Evolutionary conservation across 1,140 invertebrate species (phyloP), one percentile per base, ranked within the genome.

Genomic region (Procambarus clarkii): DNA sequence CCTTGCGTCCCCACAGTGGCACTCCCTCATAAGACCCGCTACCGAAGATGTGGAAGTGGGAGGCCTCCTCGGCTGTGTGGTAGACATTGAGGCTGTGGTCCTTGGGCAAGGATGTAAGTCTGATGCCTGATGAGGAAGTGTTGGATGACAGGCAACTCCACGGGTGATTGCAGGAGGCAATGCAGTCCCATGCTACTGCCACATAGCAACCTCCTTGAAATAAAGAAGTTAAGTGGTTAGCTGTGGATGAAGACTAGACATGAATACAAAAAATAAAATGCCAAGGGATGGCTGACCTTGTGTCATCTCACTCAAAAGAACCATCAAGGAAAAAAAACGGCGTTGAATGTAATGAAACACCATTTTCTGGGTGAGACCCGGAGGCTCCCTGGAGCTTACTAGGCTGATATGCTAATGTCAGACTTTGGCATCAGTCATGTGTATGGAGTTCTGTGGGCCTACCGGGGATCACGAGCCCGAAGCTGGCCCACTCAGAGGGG

Each of bases 111-210:
- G 64, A 11, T 18, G 64, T 69, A 18, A 69, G 13, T 13, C 11
- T n/a, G 60, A 45, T 45, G 34, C 15, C 13, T 2, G 48, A 34
- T 9, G 71, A 77, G 18, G 84, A 11, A 44, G 34, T 82, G 60
- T 48, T 88, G 15, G 50, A 18, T 18, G 77, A 44, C 15, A 87
- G 24, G 24, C 86, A 88, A 18, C 50, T 48, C 77, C 54, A 80
- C 2, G 86, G 58, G 24, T 88, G 50, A 3, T 21, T 79, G 44
- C 86, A 88, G 1, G 34, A 50, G 0, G 58, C 86, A 24, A 88
- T 58, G 69, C 86, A 88, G 86, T 88, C 86, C 86, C 86, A 88
- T 1, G 86, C 78, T 46, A 88, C 79, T 9, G 78, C 60, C 78
- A 88, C 79, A 34, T 69, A 88, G 13, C 86, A 88, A 5, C 34